These are phyloP conservation scores for Phalera bucephala DNA, from an alignment of 2,888 invertebrate species.

Conservation along the genomic window DNA sequence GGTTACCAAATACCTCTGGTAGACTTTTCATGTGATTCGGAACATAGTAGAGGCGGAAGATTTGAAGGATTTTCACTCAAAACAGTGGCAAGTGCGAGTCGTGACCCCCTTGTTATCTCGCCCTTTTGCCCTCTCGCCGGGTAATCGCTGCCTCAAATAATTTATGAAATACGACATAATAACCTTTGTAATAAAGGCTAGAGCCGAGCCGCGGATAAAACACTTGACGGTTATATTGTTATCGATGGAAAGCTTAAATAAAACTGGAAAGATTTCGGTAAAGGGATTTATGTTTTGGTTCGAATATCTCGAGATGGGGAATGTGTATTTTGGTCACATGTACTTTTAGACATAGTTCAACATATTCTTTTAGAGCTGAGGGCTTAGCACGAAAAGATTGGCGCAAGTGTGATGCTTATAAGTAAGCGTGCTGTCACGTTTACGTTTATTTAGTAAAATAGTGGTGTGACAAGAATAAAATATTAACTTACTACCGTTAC, in stretches of 20 bases:
- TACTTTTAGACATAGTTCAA: too few species aligned
- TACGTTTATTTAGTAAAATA: too few species aligned
- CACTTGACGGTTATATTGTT: slow-evolving; percentile 59
- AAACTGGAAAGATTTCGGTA: slow-evolving; percentile 26
- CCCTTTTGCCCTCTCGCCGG: slow-evolving; percentile 38
- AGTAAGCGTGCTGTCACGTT: too few species aligned
- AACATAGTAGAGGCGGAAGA: too few species aligned
- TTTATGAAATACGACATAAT: slow-evolving; percentile 75
- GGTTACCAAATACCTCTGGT: too few species aligned
- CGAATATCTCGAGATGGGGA: background rate
- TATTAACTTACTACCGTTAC: too few species aligned
- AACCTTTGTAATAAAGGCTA: slow-evolving; percentile 69
- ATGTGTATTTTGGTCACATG: too few species aligned
- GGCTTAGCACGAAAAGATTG: too few species aligned
- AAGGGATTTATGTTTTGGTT: slow-evolving; percentile 3
- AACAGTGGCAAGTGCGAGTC: slow-evolving; percentile 36
- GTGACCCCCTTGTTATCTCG: slow-evolving; percentile 47
- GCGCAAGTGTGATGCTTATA: too few species aligned
- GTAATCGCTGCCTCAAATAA: slow-evolving; percentile 67
- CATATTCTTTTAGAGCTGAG: too few species aligned
- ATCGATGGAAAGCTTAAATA: slow-evolving; percentile 35
- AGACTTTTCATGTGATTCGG: too few species aligned
- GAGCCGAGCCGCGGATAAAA: slow-evolving; percentile 51
- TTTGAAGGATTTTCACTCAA: slow-evolving; percentile 5
- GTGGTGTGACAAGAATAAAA: too few species aligned